A percentile compares a stretch with the other conserved stretches of the same genome.
These are phyloP conservation scores for Miopithecus talapoin DNA, from an alignment of 2,797 vertebrate species.

Conservation along the genomic window DNA sequence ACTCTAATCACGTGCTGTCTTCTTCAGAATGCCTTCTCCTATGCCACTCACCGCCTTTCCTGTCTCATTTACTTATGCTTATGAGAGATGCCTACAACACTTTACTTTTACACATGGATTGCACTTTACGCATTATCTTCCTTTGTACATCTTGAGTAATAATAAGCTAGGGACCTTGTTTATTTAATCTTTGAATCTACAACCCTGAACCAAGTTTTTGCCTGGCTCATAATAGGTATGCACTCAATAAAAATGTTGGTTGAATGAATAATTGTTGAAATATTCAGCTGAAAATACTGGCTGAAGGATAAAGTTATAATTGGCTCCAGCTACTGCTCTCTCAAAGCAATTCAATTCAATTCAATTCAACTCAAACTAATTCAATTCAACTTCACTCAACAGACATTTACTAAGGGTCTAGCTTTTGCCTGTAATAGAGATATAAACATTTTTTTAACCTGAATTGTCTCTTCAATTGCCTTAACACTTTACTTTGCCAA, in stretches of 20 bases:
- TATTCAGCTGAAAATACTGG: not conserved
- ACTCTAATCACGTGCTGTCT: too few relatives aligned
- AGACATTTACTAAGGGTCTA: not conserved
- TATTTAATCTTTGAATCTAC: not conserved
- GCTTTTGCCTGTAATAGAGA: slow-evolving; percentile 8
- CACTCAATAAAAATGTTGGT: not conserved
- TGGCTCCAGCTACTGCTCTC: not conserved
- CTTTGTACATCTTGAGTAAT: not conserved
- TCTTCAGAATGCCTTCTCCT: too few relatives aligned
- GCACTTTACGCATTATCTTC: not conserved
- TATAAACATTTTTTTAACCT: not conserved
- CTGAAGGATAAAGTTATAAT: not conserved
- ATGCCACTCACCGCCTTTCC: not conserved
- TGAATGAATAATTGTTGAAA: not conserved
- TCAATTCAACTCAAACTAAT: slow-evolving; percentile 36
- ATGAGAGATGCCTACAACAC: not conserved
- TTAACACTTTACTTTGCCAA: slow-evolving; percentile 26
- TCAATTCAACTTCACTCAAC: slow-evolving; percentile 46
- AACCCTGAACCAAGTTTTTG: not conserved
- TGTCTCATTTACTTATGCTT: not conserved
- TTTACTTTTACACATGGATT: not conserved
- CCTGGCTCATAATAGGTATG: not conserved
- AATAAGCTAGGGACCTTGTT: not conserved
- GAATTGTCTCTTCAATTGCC: not conserved
- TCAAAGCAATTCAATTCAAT: slow-evolving; percentile 51